Evolutionary conservation across 2,113 vertebrate species (phyloP), one percentile per base, ranked within the genome.

Genomic region (Bagarius yarrelli): DNA sequence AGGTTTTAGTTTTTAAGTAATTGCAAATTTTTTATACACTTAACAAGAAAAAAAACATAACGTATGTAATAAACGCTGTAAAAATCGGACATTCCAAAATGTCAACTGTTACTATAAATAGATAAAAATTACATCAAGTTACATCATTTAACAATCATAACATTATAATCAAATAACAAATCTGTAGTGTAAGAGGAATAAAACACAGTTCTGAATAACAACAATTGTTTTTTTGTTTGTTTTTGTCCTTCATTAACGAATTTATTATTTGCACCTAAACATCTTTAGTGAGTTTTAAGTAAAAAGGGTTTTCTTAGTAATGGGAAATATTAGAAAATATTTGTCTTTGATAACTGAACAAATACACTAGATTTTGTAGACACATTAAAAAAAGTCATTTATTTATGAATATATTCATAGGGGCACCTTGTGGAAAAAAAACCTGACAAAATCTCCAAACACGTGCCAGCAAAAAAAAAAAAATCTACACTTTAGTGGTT

Each of bases 401-500:
- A 56, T 25, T 9, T 55, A 80, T 6, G 9, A 55, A 57, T 67
- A 79, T 25, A 79, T 14, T 21, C 64, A 55, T 52, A 47, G 36
- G 18, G 70, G 23, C 34, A 19, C 47, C 12, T 4, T 32, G 27
- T 18, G 18, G 25, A 69, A 16, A 53, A 63, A 70, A 79, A 70
- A 59, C n/a, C 64, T 79, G 64, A 71, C 55, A 71, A 71, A 66
- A 19, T 69, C 57, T 32, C 53, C 53, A 27, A 50, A 25, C 56
- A 15, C 16, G 55, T 72, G 27, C 70, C 59, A 75, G 59, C n/a
- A 36, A 83, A 59, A 23, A 53, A 80, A 56, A 83, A 55, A 61
- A 16, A 66, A 61, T 57, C 53, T 69, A 71, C 34, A 76, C 84
- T 71, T 61, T 36, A 72, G 56, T 59, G 47, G 81, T 72, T 85